phyloP scores from a whole-genome alignment of 2,888 invertebrate species.

The Chelonus formosanus region DNA sequence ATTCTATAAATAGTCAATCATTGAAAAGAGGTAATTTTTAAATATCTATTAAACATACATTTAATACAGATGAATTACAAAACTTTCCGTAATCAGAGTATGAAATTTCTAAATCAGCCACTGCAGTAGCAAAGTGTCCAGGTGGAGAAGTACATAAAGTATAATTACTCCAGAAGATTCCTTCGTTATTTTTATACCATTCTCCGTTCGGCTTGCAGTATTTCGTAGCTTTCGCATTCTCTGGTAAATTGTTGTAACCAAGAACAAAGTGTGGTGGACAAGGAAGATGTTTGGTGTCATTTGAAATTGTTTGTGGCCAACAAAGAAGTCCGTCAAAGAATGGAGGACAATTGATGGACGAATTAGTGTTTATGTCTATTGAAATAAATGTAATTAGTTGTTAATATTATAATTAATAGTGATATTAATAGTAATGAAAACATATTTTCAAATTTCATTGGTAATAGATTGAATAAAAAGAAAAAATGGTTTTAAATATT shows the following conservation, averaged over 20 bases:
- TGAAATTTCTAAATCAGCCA: conserved; percentile 48
- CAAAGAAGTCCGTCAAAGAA: conserved; percentile 69
- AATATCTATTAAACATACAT: conserved; percentile 42
- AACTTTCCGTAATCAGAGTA: conserved; percentile 41
- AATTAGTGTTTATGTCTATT: conserved; percentile 36
- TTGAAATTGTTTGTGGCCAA: conserved; percentile 67
- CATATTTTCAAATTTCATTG: no score
- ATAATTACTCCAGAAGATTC: conserved; percentile 67
- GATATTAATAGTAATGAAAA: no score
- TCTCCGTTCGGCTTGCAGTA: conserved; percentile 66
- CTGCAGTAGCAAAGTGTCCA: conserved; percentile 50
- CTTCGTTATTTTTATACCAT: conserved; percentile 64
- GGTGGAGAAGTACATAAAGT: conserved; percentile 62
- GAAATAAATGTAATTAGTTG: no score
- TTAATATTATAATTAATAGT: no score
- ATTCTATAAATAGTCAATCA: no score
- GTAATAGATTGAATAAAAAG: no score
- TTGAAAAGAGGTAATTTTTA: no score
- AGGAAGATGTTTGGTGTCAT: conserved; percentile 58
- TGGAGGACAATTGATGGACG: conserved; percentile 57
- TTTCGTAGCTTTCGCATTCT: conserved; percentile 60
- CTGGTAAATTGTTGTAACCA: conserved; percentile 34
- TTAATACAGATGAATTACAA: conserved; percentile 48
- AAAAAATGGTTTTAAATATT: no score
- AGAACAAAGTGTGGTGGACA: conserved; percentile 61